These are phyloP conservation scores for Alloscopus bannaensis DNA, from an alignment of 2,888 invertebrate species.

Conservation along the genomic window DNA sequence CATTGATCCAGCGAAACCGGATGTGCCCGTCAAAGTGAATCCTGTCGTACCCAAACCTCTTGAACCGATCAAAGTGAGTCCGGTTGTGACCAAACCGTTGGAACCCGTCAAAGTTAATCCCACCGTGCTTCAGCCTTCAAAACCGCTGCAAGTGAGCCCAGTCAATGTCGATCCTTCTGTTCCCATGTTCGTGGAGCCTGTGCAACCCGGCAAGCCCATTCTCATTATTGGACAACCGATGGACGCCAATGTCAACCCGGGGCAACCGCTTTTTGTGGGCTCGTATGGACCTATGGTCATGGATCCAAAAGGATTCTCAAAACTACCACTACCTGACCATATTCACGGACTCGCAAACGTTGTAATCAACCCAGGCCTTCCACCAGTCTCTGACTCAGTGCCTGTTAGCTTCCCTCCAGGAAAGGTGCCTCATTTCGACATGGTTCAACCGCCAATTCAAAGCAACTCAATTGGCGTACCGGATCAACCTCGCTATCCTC, in stretches of 20 bases:
- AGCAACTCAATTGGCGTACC: neutral
- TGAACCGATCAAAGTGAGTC: constrained; percentile 37
- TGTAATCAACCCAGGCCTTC: constrained; percentile 43
- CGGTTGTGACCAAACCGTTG: constrained; percentile 28
- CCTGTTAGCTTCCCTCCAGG: too few species aligned
- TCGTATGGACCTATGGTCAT: constrained; percentile 12
- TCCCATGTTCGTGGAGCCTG: constrained; percentile 34
- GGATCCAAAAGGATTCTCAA: constrained; percentile 37
- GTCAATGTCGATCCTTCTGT: constrained; percentile 18
- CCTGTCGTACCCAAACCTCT: constrained; percentile 41
- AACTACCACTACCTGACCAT: constrained; percentile 5
- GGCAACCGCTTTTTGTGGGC: constrained; percentile 16
- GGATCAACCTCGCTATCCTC: too few species aligned
- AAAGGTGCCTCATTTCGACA: too few species aligned
- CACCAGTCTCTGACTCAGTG: too few species aligned
- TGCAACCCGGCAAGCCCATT: constrained; percentile 11
- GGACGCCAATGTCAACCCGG: neutral
- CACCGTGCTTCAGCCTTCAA: constrained; percentile 16
- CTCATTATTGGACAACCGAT: constrained; percentile 3
- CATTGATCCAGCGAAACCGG: constrained; percentile 5
- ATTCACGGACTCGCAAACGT: constrained; percentile 43
- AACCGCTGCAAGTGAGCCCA: constrained; percentile 42
- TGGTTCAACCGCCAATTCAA: neutral
- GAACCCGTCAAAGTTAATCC: constrained; percentile 55
- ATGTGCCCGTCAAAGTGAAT: constrained; percentile 24